These are phyloP conservation scores for Drosophila meridiana DNA, from an alignment of 2,888 invertebrate genomes.

Conservation along the genomic window DNA sequence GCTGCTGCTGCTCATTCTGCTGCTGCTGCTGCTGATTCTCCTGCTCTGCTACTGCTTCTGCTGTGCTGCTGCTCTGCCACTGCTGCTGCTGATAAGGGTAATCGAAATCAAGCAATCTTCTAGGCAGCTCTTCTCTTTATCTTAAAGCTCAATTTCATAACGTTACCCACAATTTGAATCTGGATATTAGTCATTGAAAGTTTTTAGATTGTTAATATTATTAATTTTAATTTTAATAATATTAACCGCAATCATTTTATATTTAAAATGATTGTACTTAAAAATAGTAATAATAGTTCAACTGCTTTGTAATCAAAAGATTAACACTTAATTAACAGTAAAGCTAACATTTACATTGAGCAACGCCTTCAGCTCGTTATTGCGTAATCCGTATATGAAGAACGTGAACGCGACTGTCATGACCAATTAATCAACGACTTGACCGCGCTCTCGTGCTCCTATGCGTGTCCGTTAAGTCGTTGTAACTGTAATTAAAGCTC, in stretches of 20 bases:
- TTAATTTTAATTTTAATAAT: not conserved
- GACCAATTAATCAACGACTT: slow-evolving; percentile 68
- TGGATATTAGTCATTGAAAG: not conserved
- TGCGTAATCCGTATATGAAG: slow-evolving; percentile 50
- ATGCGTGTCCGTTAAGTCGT: slow-evolving; percentile 34
- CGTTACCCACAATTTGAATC: not conserved
- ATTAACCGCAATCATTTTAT: not conserved
- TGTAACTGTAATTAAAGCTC: slow-evolving; percentile 69
- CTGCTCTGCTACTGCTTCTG: too few relatives aligned
- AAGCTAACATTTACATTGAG: slow-evolving; percentile 11
- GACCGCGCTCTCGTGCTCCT: slow-evolving; percentile 30
- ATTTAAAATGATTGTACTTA: not conserved
- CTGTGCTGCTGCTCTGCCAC: not conserved
- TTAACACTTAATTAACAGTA: slow-evolving; percentile 5
- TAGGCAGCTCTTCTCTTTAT: not conserved
- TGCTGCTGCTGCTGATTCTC: not conserved
- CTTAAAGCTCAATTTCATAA: not conserved
- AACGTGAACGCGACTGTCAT: slow-evolving; percentile 44
- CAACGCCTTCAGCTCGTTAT: slow-evolving; percentile 47
- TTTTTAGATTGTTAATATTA: not conserved
- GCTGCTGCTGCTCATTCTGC: too few relatives aligned
- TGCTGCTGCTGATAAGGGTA: slow-evolving; percentile 21
- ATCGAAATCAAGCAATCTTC: slow-evolving; percentile 4
- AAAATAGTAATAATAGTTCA: not conserved
- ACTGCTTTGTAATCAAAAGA: not conserved